These are phyloP conservation scores for Melieria omissa DNA, from an alignment of 2,888 invertebrate genomes.

Conservation along the genomic window DNA sequence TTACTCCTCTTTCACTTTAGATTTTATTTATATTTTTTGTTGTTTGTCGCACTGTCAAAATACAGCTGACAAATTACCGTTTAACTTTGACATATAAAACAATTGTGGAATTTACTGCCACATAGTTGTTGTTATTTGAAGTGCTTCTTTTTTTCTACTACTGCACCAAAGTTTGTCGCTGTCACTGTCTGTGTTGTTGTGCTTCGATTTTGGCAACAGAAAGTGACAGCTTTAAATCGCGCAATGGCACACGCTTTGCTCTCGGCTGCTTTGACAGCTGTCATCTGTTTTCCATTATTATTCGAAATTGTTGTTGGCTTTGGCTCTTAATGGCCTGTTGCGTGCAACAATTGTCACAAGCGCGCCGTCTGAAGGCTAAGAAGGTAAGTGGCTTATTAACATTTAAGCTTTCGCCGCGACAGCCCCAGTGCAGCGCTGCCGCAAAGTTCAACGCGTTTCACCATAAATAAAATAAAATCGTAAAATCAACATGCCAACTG, in stretches of 20 bases:
- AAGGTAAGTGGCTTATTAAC: no score
- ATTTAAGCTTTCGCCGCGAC: no score
- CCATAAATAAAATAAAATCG: no score
- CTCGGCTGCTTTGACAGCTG: slow-evolving; percentile 22
- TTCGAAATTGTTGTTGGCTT: no score
- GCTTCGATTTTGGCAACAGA: background rate
- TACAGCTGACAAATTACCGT: slow-evolving; percentile 44
- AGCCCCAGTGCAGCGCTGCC: no score
- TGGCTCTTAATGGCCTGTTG: no score
- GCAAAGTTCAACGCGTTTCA: no score
- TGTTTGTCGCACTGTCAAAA: background rate
- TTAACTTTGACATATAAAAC: slow-evolving; percentile 45
- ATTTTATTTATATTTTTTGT: slow-evolving; percentile 13
- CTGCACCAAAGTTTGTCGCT: slow-evolving; percentile 3
- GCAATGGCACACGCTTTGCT: background rate
- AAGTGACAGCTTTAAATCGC: background rate
- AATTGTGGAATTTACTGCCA: background rate
- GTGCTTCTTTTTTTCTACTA: no score
- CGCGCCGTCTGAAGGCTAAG: no score
- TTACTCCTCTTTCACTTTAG: slow-evolving; percentile 10
- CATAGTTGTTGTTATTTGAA: no score
- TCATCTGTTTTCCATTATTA: background rate
- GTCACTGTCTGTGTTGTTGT: background rate
- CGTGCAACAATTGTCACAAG: no score
- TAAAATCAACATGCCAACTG: no score